Evolutionary conservation across 1,140 invertebrate species (phyloP), one percentile per base, ranked within the genome.

Genomic region (Pseudomyrmex sp.): DNA sequence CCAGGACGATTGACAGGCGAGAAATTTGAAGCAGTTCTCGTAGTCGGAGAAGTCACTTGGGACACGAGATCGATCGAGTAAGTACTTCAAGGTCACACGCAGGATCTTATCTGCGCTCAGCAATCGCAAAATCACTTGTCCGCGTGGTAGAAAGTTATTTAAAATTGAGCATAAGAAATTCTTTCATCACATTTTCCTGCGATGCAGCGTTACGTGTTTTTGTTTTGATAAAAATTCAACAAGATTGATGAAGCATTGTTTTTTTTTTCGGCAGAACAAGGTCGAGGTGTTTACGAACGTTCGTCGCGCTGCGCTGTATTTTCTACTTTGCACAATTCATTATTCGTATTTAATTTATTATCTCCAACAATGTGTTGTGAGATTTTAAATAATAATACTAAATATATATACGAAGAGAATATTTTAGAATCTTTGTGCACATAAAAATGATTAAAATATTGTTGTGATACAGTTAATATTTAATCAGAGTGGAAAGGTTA

Each of bases 31-130:
- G 13, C 48, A 35, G 62, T 9, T 48, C 44, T 48, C 35, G 35
- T 13, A 46, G 20, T 58, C 35, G 10, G 56, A 44, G 48, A 26
- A 46, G 56, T 35, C 20, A 10, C 65, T 65, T 69, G 44, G 52
- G 23, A 56, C 50, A 46, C 65, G 76, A 48, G 54, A 79, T 70
- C 44, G 76, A 79, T 70, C 76, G 52, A 70, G 65, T 70, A 70
- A 79, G 76, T 58, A 15, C 44, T 48, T 79, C 76, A 79, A 79
- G 65, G 76, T 79, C 52, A 35, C 5, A 15, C 35, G 1, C 18
- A 13, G 18, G 8, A 46, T 48, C 54, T 59, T 13, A 59, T 70
- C 5, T 13, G 52, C n/a, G 35, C 54, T 26, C 7, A 18, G 48
- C 15, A 12, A 35, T 79, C 35, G 35, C 7, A 35, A 69, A n/a